Percentiles rank a stretch among this genome's conserved stretches.
Conservation (phyloP, 2,888 invertebrate genomes). For the Agonopterix arenella region DNA sequence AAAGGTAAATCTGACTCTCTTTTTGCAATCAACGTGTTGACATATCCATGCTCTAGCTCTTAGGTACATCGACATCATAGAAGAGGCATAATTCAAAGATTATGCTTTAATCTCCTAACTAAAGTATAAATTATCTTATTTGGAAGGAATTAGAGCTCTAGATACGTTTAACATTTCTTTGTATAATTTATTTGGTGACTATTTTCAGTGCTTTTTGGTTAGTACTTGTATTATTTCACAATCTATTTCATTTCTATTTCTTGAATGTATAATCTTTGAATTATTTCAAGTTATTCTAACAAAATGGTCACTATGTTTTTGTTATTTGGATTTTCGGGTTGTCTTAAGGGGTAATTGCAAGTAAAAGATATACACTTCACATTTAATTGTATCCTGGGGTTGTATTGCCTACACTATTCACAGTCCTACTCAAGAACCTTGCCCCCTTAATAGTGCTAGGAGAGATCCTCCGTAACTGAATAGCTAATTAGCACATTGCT, state of each 20-base stretch:
- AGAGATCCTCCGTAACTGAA: background rate
- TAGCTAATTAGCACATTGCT: slow-evolving; percentile 1
- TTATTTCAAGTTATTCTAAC: slow-evolving; percentile 12
- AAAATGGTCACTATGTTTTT: slow-evolving; percentile 8
- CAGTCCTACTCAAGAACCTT: background rate
- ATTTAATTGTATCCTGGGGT: background rate
- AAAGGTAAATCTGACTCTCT: slow-evolving; percentile 43
- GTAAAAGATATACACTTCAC: background rate
- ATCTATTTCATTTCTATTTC: background rate
- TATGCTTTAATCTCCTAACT: slow-evolving; percentile 7
- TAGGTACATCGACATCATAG: slow-evolving; percentile 6
- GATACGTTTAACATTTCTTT: background rate
- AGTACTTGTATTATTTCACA: background rate
- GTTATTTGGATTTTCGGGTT: slow-evolving; percentile 6
- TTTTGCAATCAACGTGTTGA: background rate
- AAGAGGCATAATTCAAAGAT: slow-evolving; percentile 22
- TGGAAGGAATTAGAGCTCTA: background rate
- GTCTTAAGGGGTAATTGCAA: background rate
- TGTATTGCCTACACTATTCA: slow-evolving; percentile 6
- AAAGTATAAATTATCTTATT: background rate
- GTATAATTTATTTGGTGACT: background rate
- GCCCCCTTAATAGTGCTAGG: background rate
- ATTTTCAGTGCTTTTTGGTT: slow-evolving; percentile 8
- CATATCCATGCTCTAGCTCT: slow-evolving; percentile 1
- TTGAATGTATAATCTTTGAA: slow-evolving; percentile 14